Conservation (phyloP, 2,888 invertebrate species). For the Volucella inanis region DNA sequence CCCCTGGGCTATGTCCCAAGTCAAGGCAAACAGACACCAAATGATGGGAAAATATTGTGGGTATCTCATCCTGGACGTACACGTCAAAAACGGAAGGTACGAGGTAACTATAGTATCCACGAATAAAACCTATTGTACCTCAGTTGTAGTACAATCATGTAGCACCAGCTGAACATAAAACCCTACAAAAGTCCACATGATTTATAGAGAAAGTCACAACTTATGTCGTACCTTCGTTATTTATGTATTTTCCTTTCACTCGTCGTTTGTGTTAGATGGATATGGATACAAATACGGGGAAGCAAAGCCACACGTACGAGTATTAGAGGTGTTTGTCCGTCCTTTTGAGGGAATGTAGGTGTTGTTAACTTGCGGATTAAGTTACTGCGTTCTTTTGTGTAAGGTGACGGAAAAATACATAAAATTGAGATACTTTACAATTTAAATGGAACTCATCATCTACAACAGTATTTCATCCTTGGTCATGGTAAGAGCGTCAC, state of each 20-base stretch:
- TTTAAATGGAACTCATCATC: constrained; percentile 49
- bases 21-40: constrained; percentile 3
- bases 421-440: constrained; percentile 61
- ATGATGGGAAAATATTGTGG: constrained; percentile 16
- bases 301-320: not conserved
- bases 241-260: constrained; percentile 74
- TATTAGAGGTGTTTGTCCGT: constrained; percentile 1
- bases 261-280: constrained; percentile 49
- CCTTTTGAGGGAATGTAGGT: constrained; percentile 38
- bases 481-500: constrained; percentile 16
- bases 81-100: constrained; percentile 25
- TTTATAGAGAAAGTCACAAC: constrained; percentile 69
- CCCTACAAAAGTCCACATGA: constrained; percentile 63
- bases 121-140: constrained; percentile 33
- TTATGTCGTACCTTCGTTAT: constrained; percentile 71
- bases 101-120: constrained; percentile 9
- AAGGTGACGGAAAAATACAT: not conserved
- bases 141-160: constrained; percentile 1
- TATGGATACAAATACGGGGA: constrained; percentile 2
- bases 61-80: constrained; percentile 15
- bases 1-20: constrained; percentile 12
- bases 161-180: constrained; percentile 41
- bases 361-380: constrained; percentile 32
- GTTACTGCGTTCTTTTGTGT: constrained; percentile 25
- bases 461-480: constrained; percentile 49